Evolutionary conservation across 2,888 invertebrate genomes (phyloP), one percentile per base, ranked within the genome.

Genomic region (Campoplex capitator): DNA sequence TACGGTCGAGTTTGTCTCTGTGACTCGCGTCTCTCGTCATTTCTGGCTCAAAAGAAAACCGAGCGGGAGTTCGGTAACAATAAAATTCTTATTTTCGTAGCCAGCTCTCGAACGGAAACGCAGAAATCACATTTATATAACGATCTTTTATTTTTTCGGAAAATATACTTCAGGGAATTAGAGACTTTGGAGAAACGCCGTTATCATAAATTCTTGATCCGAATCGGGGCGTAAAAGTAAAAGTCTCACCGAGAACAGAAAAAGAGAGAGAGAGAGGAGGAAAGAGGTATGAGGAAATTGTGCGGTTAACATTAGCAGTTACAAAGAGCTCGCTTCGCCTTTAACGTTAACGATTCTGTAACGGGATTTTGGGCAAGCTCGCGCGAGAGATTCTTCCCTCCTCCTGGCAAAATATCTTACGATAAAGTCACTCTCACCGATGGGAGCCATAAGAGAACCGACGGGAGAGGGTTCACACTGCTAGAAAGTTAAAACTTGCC

Each of bases 181-280:
- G 67, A 86, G 88, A 88, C 73, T 82, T 65, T 75, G 32, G 79
- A 84, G 89, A 88, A 88, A 86, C 79, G 91, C 88, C 93, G 93
- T 94, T 93, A 93, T 85, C 92, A 91, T 94, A 93, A 94, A 94
- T 94, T 94, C 94, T 94, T 94, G 93, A 94, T 94, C 92, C 94
- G 91, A 94, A 94, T 94, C 92, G 93, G 88, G 91, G 92, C 91
- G 93, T 94, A 94, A 94, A 94, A 93, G 93, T 93, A 93, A 94
- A 94, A 94, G 93, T 93, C 94, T 92, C 92, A 91, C 92, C 92
- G 92, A 93, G 92, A 90, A 83, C 75, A 67, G 45, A 45, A 48
- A 62, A 28, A 79, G 78, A 79, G 45, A 38, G 54, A 70, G 54
- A 54, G 78, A 62, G 54, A 28, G 62, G 18, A 23, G 16, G 28